Conservation (phyloP, 2,888 invertebrate species). For the Ellobium chinense region DNA sequence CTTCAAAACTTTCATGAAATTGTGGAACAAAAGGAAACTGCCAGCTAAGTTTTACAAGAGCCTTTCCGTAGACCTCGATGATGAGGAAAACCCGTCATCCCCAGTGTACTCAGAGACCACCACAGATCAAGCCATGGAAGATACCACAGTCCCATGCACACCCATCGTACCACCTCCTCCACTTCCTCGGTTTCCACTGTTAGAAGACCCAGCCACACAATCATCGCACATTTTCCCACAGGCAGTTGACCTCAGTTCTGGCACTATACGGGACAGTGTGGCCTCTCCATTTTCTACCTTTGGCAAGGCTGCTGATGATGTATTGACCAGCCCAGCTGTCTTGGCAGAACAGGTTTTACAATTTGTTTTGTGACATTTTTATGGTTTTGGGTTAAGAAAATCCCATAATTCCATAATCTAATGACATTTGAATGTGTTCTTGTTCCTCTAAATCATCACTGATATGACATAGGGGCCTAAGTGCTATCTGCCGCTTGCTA, state of each 20-base stretch:
- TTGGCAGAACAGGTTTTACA: conserved; percentile 28
- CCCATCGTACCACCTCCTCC: no score
- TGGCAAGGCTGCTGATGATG: conserved; percentile 63
- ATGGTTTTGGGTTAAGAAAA: no score
- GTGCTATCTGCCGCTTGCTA: no score
- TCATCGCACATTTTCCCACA: conserved; percentile 46
- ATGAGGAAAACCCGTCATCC: conserved; percentile 1
- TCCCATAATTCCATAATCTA: no score
- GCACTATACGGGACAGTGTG: conserved; percentile 11
- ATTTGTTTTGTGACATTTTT: no score
- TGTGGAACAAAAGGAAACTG: conserved; percentile 73
- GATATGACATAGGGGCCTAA: no score
- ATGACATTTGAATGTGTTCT: no score
- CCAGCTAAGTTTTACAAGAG: conserved; percentile 51
- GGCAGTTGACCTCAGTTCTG: conserved; percentile 48
- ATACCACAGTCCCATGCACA: no score
- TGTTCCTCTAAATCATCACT: no score
- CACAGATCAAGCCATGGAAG: conserved; percentile 13
- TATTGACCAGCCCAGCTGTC: neutral
- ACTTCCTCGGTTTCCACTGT: conserved; percentile 31
- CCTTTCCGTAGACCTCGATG: conserved; percentile 8
- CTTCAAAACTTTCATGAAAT: conserved; percentile 71
- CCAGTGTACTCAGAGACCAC: conserved; percentile 2
- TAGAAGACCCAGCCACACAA: conserved; percentile 37
- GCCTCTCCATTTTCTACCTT: conserved; percentile 71